Base-by-base conservation (phyloP, 2,797 vertebrate species). In the Rhyacichthys aspro region DNA sequence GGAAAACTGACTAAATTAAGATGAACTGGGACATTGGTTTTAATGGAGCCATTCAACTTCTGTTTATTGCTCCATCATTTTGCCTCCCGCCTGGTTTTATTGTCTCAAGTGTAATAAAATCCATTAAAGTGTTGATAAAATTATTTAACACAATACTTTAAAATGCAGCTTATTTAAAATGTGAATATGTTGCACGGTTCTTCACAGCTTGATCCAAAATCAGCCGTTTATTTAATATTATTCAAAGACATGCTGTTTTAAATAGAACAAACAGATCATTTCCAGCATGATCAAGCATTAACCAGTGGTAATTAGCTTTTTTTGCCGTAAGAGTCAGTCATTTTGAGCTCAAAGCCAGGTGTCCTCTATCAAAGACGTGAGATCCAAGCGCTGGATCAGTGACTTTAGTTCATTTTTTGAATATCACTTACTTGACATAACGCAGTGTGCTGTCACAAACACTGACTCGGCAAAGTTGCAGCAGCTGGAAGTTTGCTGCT, bases 401-500 rank as follows among this genome's bases (percentile, higher is more conserved):
- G 19, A 33, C 3, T 33, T 5, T 5, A 28, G n/a, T 34, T 16
- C 9, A 8, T 43, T 23, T n/a, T 64, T 9, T 55, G 12, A 2
- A 7, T 7, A 6, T 53, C 18, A n/a, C 46, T 63, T 28, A 67
- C 59, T 53, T 53, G 12, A 37, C 47, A 37, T 61, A 9, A 67
- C 55, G 74, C 17, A 10, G 47, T 17, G 19, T 17, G 11, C 5
- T 58, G 45, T 55, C 61, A 60, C 56, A n/a, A 42, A 11, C 4
- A 23, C 44, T 43, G 69, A 72, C 64, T 72, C 65, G 18, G 50
- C 74, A 60, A 49, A 76, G 63, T 65, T 56, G 1, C 4, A 33
- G 16, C 58, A 10, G 23, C 55, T 42, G 55, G 12, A 80, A 81
- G 60, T 81, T 74, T 82, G 67, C 46, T 77, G 85, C 81, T 81